Evolutionary conservation across 2,888 invertebrate genomes (phyloP).

Genomic region (Sycophila texana): DNA sequence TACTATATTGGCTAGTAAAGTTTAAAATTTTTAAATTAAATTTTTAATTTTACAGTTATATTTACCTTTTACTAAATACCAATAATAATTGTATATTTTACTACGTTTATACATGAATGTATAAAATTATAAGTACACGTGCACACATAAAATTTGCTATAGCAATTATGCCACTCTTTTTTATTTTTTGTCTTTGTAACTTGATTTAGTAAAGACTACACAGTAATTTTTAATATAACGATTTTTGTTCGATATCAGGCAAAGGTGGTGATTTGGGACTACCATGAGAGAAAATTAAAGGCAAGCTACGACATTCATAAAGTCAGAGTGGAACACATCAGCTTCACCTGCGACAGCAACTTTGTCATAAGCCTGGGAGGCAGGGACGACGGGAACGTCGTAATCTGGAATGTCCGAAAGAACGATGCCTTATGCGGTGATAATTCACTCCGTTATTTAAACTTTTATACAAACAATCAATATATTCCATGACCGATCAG

Average conservation of each 20-base stretch:
- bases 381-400: conserved; percentile 91
- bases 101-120: no score
- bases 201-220: background rate
- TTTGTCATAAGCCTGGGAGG: conserved; percentile 92
- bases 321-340: conserved; percentile 90
- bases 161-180: no score
- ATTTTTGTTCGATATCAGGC: conserved; percentile 75
- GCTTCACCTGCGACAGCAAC: conserved; percentile 87
- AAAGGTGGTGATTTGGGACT: conserved; percentile 92
- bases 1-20: no score
- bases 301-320: conserved; percentile 90
- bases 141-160: no score
- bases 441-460: conserved; percentile 19
- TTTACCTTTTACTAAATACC: no score
- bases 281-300: conserved; percentile 79
- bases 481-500: background rate
- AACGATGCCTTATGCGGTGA: conserved; percentile 77
- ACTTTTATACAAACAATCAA: background rate
- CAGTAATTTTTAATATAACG: background rate
- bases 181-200: no score
- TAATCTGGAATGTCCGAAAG: conserved; percentile 87
- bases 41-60: no score
- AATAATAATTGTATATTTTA: no score
- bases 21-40: no score
- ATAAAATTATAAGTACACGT: no score